These are phyloP conservation scores for Cyclargus thomasi DNA, from an alignment of 1,140 invertebrate genomes.

Conservation along the genomic window DNA sequence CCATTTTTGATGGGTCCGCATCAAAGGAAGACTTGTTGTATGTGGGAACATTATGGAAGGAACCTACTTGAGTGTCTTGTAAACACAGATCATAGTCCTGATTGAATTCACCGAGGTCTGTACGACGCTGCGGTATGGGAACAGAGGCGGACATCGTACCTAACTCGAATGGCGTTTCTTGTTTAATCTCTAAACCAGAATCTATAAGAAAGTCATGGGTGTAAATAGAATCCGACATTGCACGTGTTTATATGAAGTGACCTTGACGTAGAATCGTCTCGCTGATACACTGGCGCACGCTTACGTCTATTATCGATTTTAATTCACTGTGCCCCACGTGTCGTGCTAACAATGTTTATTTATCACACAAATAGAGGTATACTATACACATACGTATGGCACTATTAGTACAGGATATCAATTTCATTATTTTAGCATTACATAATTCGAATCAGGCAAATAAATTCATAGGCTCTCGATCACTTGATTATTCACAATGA, in stretches of 20 bases:
- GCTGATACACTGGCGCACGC: constrained; percentile 68
- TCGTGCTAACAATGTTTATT: constrained; percentile 58
- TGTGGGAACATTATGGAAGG: constrained; percentile 66
- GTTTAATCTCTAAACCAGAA: constrained; percentile 72
- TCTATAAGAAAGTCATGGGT: constrained; percentile 76
- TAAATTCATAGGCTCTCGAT: constrained; percentile 36
- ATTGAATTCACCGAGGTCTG: constrained; percentile 71
- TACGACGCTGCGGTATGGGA: constrained; percentile 75
- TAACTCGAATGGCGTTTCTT: constrained; percentile 65
- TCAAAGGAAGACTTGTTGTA: constrained; percentile 63
- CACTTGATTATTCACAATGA: constrained; percentile 67
- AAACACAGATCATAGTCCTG: constrained; percentile 74
- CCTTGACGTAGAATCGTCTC: constrained; percentile 69
- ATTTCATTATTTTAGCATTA: constrained; percentile 50
- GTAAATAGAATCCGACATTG: constrained; percentile 77
- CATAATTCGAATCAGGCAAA: constrained; percentile 56
- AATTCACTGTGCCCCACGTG: constrained; percentile 66
- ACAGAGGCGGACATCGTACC: constrained; percentile 75
- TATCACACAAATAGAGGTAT: constrained; percentile 37
- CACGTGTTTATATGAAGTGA: constrained; percentile 69
- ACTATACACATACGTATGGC: constrained; percentile 25
- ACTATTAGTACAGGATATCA: constrained; percentile 28
- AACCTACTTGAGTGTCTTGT: constrained; percentile 60
- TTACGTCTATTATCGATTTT: constrained; percentile 68
- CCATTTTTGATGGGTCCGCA: constrained; percentile 74